phyloP scores from a whole-genome alignment of 2,113 vertebrate species.

The Gymnorhina tibicen region DNA sequence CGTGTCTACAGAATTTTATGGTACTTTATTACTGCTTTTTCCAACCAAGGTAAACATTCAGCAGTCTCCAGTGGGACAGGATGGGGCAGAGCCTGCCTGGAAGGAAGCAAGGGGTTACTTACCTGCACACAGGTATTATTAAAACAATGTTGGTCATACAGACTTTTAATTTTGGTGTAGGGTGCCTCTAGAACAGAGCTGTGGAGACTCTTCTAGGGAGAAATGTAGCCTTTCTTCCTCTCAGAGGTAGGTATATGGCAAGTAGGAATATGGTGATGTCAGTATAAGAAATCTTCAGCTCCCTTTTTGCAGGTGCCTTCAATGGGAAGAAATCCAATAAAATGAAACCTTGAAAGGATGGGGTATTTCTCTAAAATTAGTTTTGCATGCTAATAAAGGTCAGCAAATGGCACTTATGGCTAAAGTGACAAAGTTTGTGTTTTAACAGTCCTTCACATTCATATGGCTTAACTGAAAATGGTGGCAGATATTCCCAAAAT shows the following conservation, averaged over 20 bases:
- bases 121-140: neutral
- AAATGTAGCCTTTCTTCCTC: neutral
- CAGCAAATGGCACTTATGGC: constrained; percentile 24
- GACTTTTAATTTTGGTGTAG: neutral
- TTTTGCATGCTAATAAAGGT: neutral
- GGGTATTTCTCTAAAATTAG: neutral
- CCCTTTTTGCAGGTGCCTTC: neutral
- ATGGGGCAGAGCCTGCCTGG: neutral
- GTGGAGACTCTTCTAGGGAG: neutral
- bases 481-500: neutral
- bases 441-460: constrained; percentile 12
- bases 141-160: neutral
- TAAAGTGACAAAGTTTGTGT: constrained; percentile 20
- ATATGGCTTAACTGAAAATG: neutral
- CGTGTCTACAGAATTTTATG: neutral
- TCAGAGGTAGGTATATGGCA: neutral
- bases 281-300: neutral
- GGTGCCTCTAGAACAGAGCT: neutral
- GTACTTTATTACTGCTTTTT: neutral
- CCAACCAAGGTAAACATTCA: neutral
- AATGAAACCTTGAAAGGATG: neutral
- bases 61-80: neutral
- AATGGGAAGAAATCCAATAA: neutral
- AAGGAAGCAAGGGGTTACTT: neutral
- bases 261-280: neutral